Evolutionary conservation across 1,140 invertebrate species (phyloP).

Genomic region (Atta colombica): DNA sequence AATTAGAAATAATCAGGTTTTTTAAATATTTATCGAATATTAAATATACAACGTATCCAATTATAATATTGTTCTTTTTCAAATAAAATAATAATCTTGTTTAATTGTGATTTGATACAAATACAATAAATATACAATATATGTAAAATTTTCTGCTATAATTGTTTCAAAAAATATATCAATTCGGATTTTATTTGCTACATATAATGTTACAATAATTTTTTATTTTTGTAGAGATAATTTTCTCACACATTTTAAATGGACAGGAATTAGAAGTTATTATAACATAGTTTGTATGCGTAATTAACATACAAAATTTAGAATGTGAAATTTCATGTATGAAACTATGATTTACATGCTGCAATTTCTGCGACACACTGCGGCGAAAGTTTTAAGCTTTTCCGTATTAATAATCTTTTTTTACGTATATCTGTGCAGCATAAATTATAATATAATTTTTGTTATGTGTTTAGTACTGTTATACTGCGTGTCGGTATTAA

Average conservation of each 20-base stretch:
- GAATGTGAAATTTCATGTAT: neutral
- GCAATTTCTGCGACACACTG: neutral
- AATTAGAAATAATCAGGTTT: neutral
- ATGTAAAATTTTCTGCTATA: neutral
- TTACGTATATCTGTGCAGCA: neutral
- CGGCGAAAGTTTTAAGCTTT: slow-evolving; percentile 13
- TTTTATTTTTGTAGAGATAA: neutral
- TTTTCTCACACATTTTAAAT: slow-evolving; percentile 5
- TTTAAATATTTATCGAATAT: neutral
- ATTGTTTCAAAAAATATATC: neutral
- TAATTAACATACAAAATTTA: slow-evolving; percentile 2
- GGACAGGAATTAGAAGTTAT: neutral
- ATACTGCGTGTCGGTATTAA: neutral
- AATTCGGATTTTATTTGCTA: neutral
- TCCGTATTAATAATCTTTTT: slow-evolving; percentile 13
- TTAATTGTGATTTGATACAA: neutral
- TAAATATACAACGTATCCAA: neutral
- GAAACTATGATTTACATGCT: neutral
- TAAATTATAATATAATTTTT: slow-evolving; percentile 21
- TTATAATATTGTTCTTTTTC: neutral
- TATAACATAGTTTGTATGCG: neutral
- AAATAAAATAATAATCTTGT: neutral
- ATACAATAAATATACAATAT: neutral
- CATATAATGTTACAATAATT: neutral
- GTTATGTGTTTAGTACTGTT: neutral